Evolutionary conservation across 2,113 vertebrate genomes (phyloP).

Genomic region (Scalopus aquaticus): DNA sequence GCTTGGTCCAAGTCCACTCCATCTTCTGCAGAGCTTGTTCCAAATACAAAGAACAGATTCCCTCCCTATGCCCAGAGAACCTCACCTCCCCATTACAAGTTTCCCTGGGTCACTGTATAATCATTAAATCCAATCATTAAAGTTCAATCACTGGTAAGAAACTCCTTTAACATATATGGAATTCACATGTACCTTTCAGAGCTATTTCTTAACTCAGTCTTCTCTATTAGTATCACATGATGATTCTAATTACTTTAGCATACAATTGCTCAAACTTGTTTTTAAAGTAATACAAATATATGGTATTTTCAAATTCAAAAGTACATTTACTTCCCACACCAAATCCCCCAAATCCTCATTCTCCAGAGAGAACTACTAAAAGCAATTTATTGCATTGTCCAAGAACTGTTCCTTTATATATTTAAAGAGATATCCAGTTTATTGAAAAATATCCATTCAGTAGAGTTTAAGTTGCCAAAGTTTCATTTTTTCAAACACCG

Average conservation of each 20-base stretch:
- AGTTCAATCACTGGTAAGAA: background rate
- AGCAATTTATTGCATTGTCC: background rate
- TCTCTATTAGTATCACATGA: background rate
- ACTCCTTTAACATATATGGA: background rate
- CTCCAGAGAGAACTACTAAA: background rate
- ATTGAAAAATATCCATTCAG: background rate
- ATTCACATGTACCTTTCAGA: background rate
- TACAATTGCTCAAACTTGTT: background rate
- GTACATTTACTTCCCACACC: background rate
- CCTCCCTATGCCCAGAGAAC: background rate
- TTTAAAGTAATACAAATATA: background rate
- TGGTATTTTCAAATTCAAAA: background rate
- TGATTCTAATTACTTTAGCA: background rate
- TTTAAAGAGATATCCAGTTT: background rate
- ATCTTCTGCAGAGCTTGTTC: background rate
- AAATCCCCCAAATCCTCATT: background rate
- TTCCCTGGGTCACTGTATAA: background rate
- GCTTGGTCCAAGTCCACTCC: background rate
- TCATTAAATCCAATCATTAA: no score
- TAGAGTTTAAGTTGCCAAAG: background rate
- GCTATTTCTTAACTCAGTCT: background rate
- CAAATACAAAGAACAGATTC: background rate
- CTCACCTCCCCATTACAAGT: background rate
- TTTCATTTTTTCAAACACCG: background rate
- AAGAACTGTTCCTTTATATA: background rate